These are phyloP conservation scores for Hypena proboscidalis DNA, from an alignment of 2,888 invertebrate species.

Conservation along the genomic window DNA sequence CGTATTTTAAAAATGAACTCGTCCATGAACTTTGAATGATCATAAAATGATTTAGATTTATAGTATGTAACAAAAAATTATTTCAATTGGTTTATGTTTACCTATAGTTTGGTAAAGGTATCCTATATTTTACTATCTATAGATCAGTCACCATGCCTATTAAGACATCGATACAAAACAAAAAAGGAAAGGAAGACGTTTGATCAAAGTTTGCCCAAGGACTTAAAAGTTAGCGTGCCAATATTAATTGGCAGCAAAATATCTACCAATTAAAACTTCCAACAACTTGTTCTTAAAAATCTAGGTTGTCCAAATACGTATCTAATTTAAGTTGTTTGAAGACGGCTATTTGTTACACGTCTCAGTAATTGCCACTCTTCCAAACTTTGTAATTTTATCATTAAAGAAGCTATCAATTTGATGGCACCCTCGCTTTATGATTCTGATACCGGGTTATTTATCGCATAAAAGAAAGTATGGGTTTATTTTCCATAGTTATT, in stretches of 20 bases:
- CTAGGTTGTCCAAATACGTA: conserved; percentile 23
- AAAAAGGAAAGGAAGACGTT: too few species aligned
- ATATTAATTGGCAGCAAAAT: background rate
- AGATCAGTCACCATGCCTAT: too few species aligned
- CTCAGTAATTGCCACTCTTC: conserved; percentile 46
- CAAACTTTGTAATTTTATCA: conserved; percentile 47
- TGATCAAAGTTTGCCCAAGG: too few species aligned
- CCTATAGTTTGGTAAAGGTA: too few species aligned
- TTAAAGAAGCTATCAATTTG: conserved; percentile 45
- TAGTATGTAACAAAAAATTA: too few species aligned
- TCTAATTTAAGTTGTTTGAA: conserved; percentile 36
- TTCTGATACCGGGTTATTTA: conserved; percentile 33
- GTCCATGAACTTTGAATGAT: too few species aligned
- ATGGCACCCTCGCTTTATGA: conserved; percentile 41
- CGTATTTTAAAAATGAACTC: too few species aligned
- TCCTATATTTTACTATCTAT: too few species aligned
- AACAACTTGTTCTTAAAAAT: conserved; percentile 13
- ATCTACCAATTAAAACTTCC: background rate
- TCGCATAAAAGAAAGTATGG: conserved; percentile 23
- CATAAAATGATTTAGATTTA: too few species aligned
- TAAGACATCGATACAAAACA: too few species aligned
- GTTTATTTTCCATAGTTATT: conserved; percentile 23
- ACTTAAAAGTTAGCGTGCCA: background rate
- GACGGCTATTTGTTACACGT: conserved; percentile 46
- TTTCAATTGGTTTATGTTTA: too few species aligned